These are phyloP conservation scores for Zaprionus nigranus DNA, from an alignment of 1,140 invertebrate species.

Conservation along the genomic window DNA sequence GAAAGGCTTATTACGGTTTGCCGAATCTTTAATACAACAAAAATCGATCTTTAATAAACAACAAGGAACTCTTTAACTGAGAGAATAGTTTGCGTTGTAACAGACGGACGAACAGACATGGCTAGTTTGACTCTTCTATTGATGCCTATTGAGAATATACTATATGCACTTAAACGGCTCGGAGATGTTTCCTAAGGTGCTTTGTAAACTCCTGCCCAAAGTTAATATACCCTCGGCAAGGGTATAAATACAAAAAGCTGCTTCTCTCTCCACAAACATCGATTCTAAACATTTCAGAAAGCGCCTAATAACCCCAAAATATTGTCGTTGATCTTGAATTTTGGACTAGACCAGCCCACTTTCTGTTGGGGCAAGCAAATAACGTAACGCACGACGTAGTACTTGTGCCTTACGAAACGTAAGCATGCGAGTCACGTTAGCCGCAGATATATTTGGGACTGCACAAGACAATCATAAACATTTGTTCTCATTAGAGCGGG, in stretches of 20 bases:
- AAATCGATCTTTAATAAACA: no score
- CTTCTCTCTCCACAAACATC: no score
- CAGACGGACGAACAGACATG: no score
- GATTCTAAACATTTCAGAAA: no score
- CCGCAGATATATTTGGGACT: slow-evolving; percentile 12
- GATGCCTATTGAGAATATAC: no score
- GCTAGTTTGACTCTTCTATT: no score
- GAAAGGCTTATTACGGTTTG: no score
- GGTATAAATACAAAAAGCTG: neutral
- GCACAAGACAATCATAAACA: slow-evolving; percentile 11
- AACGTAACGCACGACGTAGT: slow-evolving; percentile 39
- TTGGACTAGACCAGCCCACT: neutral
- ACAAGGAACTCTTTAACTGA: no score
- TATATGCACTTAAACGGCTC: no score
- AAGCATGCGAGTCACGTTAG: slow-evolving; percentile 18
- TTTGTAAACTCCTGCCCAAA: neutral
- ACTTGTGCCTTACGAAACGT: slow-evolving; percentile 25
- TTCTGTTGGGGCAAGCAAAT: slow-evolving; percentile 26
- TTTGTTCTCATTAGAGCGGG: neutral
- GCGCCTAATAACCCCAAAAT: neutral
- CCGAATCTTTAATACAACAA: no score
- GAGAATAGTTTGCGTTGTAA: no score
- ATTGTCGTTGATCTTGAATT: neutral
- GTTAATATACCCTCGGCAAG: neutral
- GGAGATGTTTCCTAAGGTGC: neutral